Percentiles rank a stretch among this genome's conserved stretches.
These are phyloP conservation scores for Trissonchulus latispiculum DNA, from an alignment of 2,888 invertebrate species.

Conservation along the genomic window DNA sequence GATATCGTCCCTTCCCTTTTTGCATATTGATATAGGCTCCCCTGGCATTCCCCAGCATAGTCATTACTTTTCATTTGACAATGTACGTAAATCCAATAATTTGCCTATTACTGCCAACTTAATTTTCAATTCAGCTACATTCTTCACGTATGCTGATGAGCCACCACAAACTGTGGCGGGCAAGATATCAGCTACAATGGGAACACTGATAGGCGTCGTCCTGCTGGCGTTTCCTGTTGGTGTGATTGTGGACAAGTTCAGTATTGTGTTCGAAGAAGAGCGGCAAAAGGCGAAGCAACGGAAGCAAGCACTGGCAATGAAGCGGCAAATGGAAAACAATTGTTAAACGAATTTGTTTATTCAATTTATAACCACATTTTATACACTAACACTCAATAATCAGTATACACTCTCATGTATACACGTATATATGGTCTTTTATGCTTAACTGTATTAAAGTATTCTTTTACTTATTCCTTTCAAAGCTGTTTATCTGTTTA, in stretches of 20 bases:
- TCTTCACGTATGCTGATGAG: conserved; percentile 12
- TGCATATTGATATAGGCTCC: no score
- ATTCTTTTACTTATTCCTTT: not conserved
- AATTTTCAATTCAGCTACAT: conserved; percentile 10
- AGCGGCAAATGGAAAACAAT: not conserved
- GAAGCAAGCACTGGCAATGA: not conserved
- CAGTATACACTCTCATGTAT: no score
- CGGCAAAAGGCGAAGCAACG: not conserved
- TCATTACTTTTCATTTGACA: no score
- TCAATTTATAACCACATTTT: no score
- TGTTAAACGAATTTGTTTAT: no score
- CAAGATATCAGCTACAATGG: conserved; percentile 12
- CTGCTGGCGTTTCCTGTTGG: not conserved
- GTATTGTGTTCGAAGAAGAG: not conserved
- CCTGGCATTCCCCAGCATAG: no score
- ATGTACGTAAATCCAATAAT: no score
- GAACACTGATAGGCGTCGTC: conserved; percentile 6
- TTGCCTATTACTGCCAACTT: no score
- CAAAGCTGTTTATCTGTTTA: not conserved
- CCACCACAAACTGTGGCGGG: conserved; percentile 5
- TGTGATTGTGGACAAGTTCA: not conserved
- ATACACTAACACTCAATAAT: no score
- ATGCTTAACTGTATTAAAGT: not conserved
- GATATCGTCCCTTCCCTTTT: no score
- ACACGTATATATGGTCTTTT: no score